These are phyloP conservation scores for Chloroceryle aenea DNA, from an alignment of 2,113 vertebrate genomes.

Conservation along the genomic window DNA sequence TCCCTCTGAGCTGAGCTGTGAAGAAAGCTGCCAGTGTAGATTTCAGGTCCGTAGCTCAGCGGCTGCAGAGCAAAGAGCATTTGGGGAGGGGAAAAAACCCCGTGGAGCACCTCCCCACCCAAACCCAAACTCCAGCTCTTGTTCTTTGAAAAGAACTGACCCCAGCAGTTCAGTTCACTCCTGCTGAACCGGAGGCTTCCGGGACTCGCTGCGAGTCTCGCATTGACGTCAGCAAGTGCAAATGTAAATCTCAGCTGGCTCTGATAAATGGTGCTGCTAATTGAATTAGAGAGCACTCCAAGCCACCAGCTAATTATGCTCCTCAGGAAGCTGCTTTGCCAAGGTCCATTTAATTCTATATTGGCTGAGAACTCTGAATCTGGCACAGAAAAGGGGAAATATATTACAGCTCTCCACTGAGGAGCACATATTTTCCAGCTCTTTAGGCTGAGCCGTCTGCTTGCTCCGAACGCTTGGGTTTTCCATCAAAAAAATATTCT, in stretches of 20 bases:
- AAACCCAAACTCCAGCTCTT: background rate
- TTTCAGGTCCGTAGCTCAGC: background rate
- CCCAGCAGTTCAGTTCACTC: conserved; percentile 31
- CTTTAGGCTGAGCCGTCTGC: background rate
- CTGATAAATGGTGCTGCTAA: conserved; percentile 76
- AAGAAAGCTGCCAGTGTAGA: background rate
- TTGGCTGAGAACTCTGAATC: conserved; percentile 55
- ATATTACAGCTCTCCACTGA: conserved; percentile 47
- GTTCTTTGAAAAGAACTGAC: conserved; percentile 44
- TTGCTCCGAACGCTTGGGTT: background rate
- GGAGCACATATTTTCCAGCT: conserved; percentile 48
- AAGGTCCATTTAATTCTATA: conserved; percentile 73
- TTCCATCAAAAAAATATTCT: background rate
- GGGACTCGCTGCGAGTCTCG: conserved; percentile 43
- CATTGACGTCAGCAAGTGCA: conserved; percentile 74
- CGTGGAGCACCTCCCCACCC: background rate
- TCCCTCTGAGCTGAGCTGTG: background rate
- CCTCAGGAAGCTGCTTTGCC: conserved; percentile 74
- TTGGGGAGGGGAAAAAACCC: background rate
- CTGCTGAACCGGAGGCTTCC: conserved; percentile 55
- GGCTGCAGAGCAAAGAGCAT: background rate
- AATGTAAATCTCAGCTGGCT: conserved; percentile 69
- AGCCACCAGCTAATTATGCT: conserved; percentile 75
- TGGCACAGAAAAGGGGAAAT: conserved; percentile 31
- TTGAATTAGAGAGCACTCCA: conserved; percentile 80